A percentile compares a stretch with the other conserved stretches of the same genome.
phyloP scores from a whole-genome alignment of 2,113 vertebrate genomes.

The Bothrops jararaca region DNA sequence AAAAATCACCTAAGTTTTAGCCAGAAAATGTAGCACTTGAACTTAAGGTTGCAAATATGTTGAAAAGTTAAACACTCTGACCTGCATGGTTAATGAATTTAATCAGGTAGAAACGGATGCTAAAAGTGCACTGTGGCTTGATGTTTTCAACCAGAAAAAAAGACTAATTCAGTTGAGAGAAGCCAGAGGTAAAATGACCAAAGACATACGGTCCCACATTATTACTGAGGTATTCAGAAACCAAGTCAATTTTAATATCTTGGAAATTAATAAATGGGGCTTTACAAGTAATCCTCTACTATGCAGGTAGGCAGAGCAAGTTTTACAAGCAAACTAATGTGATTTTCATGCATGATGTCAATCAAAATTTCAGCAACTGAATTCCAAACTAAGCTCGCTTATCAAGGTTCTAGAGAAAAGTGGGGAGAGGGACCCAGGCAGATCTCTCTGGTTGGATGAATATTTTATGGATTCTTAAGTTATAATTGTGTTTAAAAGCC shows the following conservation, averaged over 20 bases:
- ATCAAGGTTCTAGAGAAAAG: constrained; percentile 22
- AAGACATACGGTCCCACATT: constrained; percentile 72
- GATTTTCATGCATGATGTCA: constrained; percentile 80
- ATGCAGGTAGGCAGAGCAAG: constrained; percentile 79
- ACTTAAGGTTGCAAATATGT: constrained; percentile 66
- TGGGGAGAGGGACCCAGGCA: background rate
- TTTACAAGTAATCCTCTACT: constrained; percentile 79
- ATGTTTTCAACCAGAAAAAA: constrained; percentile 81
- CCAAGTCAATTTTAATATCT: constrained; percentile 78
- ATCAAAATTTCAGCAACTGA: constrained; percentile 73
- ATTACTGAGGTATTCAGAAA: constrained; percentile 79
- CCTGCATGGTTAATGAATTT: constrained; percentile 76
- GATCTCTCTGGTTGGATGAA: background rate
- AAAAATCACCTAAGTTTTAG: constrained; percentile 33
- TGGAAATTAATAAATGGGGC: constrained; percentile 80
- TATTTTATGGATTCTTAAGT: background rate
- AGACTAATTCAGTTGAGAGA: constrained; percentile 80
- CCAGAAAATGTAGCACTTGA: constrained; percentile 62
- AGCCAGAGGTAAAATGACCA: constrained; percentile 72
- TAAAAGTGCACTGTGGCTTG: constrained; percentile 77
- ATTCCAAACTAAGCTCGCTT: constrained; percentile 66
- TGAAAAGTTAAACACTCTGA: constrained; percentile 70
- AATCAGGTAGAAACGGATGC: constrained; percentile 72
- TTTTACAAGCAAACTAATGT: constrained; percentile 77
- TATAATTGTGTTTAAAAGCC: background rate